Base-by-base conservation (phyloP, 2,113 vertebrate genomes). In the Cyprinodon brontotheroides region DNA sequence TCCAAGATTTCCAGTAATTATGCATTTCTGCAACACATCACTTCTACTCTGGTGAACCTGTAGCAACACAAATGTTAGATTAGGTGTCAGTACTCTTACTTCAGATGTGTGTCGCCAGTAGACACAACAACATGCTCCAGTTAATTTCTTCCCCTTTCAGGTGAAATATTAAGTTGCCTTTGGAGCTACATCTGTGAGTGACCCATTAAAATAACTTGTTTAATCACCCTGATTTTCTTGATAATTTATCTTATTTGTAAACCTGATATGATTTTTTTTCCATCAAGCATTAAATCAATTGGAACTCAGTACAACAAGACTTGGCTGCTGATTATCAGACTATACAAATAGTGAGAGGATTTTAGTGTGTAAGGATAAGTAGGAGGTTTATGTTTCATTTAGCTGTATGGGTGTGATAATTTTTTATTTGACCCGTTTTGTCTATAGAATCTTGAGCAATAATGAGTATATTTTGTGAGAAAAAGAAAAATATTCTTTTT, bases 221-320 rank as follows among this genome's bases (percentile, higher is more conserved):
- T 38, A 22, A 68, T 77, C 9, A 79, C 60, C 66, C 47, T 36
- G 66, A 61, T 66, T 81, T 69, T 75, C 67, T 50, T 57, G 8
- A 60, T 77, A 70, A 83, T 53, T 68, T 38, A 7, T 47, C 60
- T 48, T 69, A 67, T 59, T 62, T 57, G 50, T 57, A 6, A 37
- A 36, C 13, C 14, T 62, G 61, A 15, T 57, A 57, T 57, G 50
- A 4, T n/a, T n/a, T n/a, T 57, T 57, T 29, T 2, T 2, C 29
- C 41, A 41, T 41, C 50, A 57, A 57, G n/a, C 50, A 20, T 57
- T n/a, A 57, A 8, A 9, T n/a, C n/a, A 6, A 57, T 5, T 57
- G 17, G 20, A 20, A 50, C 5, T 50, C 15, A n/a, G 50, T 57
- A 20, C 50, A 57, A n/a, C 50, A 20, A 10, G 50, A n/a, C 17